These are phyloP conservation scores for Phyllotreta striolata DNA, from an alignment of 2,888 invertebrate genomes.

Conservation along the genomic window DNA sequence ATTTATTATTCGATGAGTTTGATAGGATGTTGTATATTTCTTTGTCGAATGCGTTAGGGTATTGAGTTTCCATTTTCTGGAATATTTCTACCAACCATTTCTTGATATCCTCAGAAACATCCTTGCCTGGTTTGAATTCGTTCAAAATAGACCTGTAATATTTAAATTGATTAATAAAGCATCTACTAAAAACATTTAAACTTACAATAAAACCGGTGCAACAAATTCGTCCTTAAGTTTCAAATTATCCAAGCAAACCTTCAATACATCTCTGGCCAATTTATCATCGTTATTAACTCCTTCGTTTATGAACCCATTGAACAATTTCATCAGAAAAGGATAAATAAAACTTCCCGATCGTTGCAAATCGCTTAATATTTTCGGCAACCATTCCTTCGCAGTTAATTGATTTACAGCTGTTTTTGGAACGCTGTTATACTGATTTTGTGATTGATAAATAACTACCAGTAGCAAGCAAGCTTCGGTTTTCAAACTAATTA, in stretches of 20 bases:
- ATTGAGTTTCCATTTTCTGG: conserved; percentile 72
- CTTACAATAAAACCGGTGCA: conserved; percentile 68
- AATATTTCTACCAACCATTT: conserved; percentile 61
- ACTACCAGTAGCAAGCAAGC: conserved; percentile 72
- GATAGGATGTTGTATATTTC: conserved; percentile 69
- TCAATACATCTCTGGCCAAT: conserved; percentile 66
- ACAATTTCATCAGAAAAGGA: conserved; percentile 66
- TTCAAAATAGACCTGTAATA: conserved; percentile 51
- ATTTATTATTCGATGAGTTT: conserved; percentile 39
- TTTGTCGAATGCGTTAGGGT: conserved; percentile 75
- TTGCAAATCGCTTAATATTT: conserved; percentile 65
- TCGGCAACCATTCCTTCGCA: conserved; percentile 61
- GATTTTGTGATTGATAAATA: conserved; percentile 72
- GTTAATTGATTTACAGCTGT: conserved; percentile 65
- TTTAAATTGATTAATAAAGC: neutral
- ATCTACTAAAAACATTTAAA: conserved; percentile 37
- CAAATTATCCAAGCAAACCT: conserved; percentile 68
- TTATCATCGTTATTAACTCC: conserved; percentile 63
- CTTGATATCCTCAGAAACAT: conserved; percentile 44
- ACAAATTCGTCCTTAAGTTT: conserved; percentile 67
- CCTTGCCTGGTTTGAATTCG: conserved; percentile 43
- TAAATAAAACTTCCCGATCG: conserved; percentile 66
- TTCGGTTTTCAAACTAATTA: conserved; percentile 67
- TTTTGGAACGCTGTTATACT: conserved; percentile 61
- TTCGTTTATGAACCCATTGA: conserved; percentile 64